Evolutionary conservation across 37 sponge, comb jelly and placozoan genomes (phyloP), one percentile per base, ranked within the genome.

Genomic region (Halisarca cf. caerulea): DNA sequence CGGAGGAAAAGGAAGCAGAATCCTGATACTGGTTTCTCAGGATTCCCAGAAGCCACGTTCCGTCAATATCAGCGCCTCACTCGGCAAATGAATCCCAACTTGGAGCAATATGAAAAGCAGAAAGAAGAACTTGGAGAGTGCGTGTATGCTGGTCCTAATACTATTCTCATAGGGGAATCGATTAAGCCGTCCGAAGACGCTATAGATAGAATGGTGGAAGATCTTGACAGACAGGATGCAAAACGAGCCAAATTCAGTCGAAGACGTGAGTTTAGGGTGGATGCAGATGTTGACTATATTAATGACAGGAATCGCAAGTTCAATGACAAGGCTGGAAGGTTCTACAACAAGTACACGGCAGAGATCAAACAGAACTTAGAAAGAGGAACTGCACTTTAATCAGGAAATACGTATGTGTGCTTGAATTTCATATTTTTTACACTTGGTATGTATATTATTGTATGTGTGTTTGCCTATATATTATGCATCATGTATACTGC

Each of bases 291-390:
- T 36, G 95, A 96, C 82, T 99, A 99, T 78, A 99, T 99, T 79
- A 99, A 99, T 59, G 99, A 99, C 35, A 81, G 97, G 20, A 99
- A 99, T 80, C 92, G 84, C 92, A 91, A 83, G 75, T 99, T 99
- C 89, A 99, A 99, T 82, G 88, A 89, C 88, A 99, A 99, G 68
- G 94, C 94, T 0, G 93, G 90, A 59, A 86, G 99, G 15, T 99
- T 89, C 88, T 99, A 96, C 66, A 94, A 92, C 82, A 92, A 94
- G 78, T 99, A 95, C 71, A 99, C 99, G 15, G 87, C 93, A 15
- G 99, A 99, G 83, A 94, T 95, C 74, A 94, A 96, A 78, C 95
- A 96, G 85, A 99, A 99, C 84, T 82, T 99, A 70, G 99, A 99
- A 82, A 88, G 99, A 88, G 99, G 99, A 59, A 99, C 99, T 70